These are phyloP conservation scores for Sebastes matsubarae DNA, from an alignment of 2,797 vertebrate species.

Conservation along the genomic window DNA sequence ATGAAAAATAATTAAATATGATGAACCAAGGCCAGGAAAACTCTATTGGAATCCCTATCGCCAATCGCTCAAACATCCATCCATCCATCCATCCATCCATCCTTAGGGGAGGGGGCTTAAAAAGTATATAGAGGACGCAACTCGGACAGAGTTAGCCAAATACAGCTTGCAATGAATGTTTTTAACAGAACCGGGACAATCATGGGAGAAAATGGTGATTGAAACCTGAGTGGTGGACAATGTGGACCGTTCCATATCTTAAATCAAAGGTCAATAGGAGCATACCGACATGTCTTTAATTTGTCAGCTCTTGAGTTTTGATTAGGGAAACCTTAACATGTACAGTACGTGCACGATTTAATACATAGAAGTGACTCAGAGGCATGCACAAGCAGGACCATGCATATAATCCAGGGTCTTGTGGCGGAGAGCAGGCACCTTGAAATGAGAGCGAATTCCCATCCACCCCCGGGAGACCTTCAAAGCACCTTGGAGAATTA, in stretches of 20 bases:
- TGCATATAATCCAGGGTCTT: slow-evolving; percentile 5
- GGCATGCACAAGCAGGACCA: neutral
- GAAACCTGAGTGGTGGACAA: neutral
- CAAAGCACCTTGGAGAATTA: slow-evolving; percentile 55
- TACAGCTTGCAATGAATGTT: neutral
- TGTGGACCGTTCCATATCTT: neutral
- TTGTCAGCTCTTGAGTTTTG: neutral
- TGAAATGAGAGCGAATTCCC: slow-evolving; percentile 40
- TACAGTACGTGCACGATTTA: neutral
- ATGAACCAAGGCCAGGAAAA: neutral
- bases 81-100: no score
- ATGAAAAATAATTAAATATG: neutral
- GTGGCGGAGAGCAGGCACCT: slow-evolving; percentile 19
- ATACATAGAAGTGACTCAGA: neutral
- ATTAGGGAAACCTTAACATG: neutral
- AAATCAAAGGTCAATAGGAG: neutral
- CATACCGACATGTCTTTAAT: neutral
- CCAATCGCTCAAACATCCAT: neutral
- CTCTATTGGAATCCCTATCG: neutral
- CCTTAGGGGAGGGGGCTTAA: neutral
- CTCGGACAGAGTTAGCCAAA: no score
- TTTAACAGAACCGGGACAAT: no score
- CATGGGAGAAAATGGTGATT: neutral
- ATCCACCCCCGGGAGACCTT: slow-evolving; percentile 38
- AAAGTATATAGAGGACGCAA: neutral